phyloP scores from a whole-genome alignment of 2,113 vertebrate species.

The Elanoides forficatus region DNA sequence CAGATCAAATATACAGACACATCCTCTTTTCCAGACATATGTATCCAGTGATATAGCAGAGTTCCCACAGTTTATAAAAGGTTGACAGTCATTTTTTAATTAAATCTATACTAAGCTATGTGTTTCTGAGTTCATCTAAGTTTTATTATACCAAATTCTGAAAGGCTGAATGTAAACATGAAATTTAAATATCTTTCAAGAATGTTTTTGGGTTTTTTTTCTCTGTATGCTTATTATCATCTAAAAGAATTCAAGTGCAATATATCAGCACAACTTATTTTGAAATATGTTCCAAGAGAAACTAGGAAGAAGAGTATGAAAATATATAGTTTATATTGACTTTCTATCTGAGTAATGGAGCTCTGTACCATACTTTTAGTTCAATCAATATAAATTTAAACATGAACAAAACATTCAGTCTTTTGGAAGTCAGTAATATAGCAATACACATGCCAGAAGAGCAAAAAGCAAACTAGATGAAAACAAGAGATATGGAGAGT shows the following conservation, averaged over 20 bases:
- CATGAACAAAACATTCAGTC: not conserved
- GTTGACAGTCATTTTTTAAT: not conserved
- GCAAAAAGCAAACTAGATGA: not conserved
- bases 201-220: not conserved
- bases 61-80: not conserved
- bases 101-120: not conserved
- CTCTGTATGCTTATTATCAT: not conserved
- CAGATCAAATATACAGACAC: not conserved
- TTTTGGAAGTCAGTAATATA: not conserved
- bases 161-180: not conserved
- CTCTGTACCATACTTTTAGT: not conserved
- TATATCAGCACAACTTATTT: not conserved
- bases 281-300: not conserved
- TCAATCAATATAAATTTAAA: not conserved
- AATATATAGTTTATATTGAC: not conserved
- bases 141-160: not conserved
- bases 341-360: not conserved
- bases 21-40: not conserved
- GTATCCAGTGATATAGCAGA: not conserved
- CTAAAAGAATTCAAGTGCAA: not conserved
- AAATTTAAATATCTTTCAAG: not conserved
- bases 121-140: not conserved
- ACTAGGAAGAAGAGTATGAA: not conserved
- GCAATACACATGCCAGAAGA: not conserved
- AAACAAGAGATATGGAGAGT: not conserved